phyloP scores from a whole-genome alignment of 2,888 invertebrate genomes.

The Strigamia crassipes region DNA sequence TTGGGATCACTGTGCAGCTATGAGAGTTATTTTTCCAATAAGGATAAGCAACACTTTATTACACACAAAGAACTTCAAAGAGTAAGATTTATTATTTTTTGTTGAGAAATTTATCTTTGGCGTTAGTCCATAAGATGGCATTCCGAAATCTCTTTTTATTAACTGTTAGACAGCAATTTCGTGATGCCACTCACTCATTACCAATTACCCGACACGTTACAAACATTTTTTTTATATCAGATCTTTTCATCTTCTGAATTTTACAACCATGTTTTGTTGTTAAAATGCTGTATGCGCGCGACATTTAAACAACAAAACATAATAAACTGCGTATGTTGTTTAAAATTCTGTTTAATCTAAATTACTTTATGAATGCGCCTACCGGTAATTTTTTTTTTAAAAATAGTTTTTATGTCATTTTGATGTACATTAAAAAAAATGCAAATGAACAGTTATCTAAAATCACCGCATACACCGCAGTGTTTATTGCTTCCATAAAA shows the following conservation, averaged over 20 bases:
- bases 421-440: not conserved
- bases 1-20: not conserved
- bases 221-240: not conserved
- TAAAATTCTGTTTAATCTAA: too few relatives aligned
- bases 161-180: not conserved
- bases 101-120: not conserved
- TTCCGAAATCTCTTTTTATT: not conserved
- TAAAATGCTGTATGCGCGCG: too few relatives aligned
- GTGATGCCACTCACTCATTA: not conserved
- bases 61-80: not conserved
- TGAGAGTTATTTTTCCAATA: not conserved
- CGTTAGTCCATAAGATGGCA: not conserved
- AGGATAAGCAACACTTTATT: not conserved
- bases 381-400: too few relatives aligned
- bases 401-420: too few relatives aligned
- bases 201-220: not conserved
- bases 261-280: too few relatives aligned
- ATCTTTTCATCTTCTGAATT: too few relatives aligned
- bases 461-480: not conserved
- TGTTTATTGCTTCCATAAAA: slow-evolving; percentile 2
- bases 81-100: slow-evolving; percentile 3
- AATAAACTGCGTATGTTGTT: too few relatives aligned
- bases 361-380: too few relatives aligned
- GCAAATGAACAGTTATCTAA: not conserved
- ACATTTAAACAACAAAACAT: too few relatives aligned